Conservation (phyloP, 2,797 vertebrate species). For the Tenualosa thibaudeaui region DNA sequence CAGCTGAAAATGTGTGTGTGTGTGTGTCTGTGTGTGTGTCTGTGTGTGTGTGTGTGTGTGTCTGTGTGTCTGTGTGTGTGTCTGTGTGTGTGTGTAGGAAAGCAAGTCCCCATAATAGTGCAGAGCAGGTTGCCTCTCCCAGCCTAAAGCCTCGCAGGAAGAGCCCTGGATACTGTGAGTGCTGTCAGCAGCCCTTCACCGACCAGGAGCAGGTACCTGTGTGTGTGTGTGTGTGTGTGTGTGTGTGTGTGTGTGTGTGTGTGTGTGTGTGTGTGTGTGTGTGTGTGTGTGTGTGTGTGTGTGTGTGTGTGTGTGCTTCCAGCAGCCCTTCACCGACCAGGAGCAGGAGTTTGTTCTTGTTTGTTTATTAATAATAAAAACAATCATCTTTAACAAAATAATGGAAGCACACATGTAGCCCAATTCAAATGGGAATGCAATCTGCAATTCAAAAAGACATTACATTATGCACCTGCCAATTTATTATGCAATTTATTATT, state of each 20-base stretch:
- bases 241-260: not conserved
- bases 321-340: no score
- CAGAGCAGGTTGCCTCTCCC: conserved; percentile 51
- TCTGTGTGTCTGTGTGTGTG: not conserved
- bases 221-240: not conserved
- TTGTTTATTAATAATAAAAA: no score
- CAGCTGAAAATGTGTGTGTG: no score
- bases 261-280: not conserved
- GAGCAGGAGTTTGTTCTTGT: no score
- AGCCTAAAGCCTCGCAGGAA: conserved; percentile 64
- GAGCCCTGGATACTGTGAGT: conserved; percentile 80
- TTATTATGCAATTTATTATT: no score
- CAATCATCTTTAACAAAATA: no score
- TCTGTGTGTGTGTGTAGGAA: conserved; percentile 29
- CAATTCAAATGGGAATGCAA: no score
- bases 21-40: no score
- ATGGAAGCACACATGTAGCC: no score
- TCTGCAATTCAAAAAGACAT: no score
- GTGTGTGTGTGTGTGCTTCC: not conserved
- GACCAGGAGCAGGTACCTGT: conserved; percentile 73
- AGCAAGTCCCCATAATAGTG: conserved; percentile 67
- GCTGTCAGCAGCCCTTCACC: conserved; percentile 78
- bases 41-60: not conserved
- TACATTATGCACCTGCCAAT: no score
- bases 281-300: not conserved